These are phyloP conservation scores for Pseudomyrmex cubaensis DNA, from an alignment of 1,140 invertebrate genomes.

Conservation along the genomic window DNA sequence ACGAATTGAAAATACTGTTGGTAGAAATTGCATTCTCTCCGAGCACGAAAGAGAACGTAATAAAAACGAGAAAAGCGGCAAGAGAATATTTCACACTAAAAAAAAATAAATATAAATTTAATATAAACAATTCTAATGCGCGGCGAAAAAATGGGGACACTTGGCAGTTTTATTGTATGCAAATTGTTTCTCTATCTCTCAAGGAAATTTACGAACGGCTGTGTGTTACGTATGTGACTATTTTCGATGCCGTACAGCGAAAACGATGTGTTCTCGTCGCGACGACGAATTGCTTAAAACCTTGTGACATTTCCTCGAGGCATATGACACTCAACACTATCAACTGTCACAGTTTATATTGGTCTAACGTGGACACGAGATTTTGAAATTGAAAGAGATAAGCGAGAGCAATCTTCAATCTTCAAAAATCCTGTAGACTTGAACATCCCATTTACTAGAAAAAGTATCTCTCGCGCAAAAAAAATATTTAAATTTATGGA, in stretches of 20 bases:
- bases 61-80: neutral
- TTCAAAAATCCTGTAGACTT: neutral
- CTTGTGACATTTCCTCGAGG: conserved; percentile 31
- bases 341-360: conserved; percentile 19
- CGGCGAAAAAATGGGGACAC: neutral
- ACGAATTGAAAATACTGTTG: neutral
- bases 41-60: neutral
- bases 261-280: neutral
- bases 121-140: neutral
- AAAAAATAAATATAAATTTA: conserved; percentile 23
- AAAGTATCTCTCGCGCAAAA: neutral
- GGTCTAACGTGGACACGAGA: neutral
- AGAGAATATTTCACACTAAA: neutral
- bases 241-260: neutral
- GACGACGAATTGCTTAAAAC: conserved; percentile 10
- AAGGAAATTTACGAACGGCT: neutral
- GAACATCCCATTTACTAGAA: too few species aligned
- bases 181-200: conserved; percentile 2
- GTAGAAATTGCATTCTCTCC: neutral
- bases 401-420: neutral
- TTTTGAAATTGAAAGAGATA: neutral
- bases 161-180: neutral
- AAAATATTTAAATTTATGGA: neutral
- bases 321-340: neutral
- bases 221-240: conserved; percentile 9